Evolutionary conservation across 2,888 invertebrate species (phyloP).

Genomic region (Mesorhabditis spiculigera): DNA sequence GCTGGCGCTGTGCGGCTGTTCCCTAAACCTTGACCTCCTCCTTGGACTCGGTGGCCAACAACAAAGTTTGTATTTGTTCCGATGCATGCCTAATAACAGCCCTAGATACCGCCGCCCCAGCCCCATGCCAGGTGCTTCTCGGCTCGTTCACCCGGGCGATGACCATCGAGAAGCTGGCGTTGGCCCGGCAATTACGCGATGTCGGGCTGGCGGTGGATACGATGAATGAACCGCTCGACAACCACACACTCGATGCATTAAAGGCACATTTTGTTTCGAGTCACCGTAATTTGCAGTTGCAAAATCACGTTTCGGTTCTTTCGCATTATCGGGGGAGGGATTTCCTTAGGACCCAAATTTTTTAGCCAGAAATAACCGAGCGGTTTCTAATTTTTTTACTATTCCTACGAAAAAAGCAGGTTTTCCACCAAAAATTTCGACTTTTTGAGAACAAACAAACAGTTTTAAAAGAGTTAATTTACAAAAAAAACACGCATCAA

Average conservation of each 20-base stretch:
- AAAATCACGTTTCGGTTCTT: too few species aligned
- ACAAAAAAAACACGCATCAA: too few species aligned
- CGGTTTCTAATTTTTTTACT: too few species aligned
- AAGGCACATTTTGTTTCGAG: not conserved
- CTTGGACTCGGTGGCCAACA: not conserved
- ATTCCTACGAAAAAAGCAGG: too few species aligned
- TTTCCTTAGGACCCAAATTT: too few species aligned
- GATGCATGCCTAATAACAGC: not conserved
- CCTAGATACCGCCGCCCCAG: not conserved
- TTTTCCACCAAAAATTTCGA: too few species aligned
- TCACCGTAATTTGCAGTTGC: too few species aligned
- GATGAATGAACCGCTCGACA: not conserved
- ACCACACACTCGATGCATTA: not conserved
- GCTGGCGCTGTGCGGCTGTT: constrained; percentile 28
- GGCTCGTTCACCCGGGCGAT: not conserved
- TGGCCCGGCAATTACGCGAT: not conserved
- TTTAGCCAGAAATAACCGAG: too few species aligned
- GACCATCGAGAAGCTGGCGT: not conserved
- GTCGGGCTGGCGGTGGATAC: not conserved
- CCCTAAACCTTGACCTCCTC: constrained; percentile 9
- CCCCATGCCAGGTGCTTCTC: not conserved
- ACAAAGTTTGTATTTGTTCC: not conserved
- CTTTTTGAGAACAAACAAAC: too few species aligned
- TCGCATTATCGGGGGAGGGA: too few species aligned
- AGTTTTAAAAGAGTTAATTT: too few species aligned